Evolutionary conservation across 1,140 invertebrate species (phyloP), one percentile per base, ranked within the genome.

Genomic region (Thaumatotibia leucotreta): DNA sequence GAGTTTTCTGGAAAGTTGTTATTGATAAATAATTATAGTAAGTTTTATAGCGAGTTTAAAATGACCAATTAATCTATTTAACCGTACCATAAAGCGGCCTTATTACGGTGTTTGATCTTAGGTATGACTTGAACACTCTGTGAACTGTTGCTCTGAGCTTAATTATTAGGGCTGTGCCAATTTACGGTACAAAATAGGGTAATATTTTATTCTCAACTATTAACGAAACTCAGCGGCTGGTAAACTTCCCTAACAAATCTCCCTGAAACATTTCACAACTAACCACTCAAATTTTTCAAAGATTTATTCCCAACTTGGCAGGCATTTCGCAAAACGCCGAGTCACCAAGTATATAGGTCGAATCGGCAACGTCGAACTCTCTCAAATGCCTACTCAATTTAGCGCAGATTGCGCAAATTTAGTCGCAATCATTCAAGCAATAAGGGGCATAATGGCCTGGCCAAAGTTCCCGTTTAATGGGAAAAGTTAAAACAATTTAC

Each of bases 401-500:
- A 9, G 52, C 11, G 23, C 52, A 27, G 52, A 29, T 14, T 58
- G 52, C 27, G 24, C 24, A 58, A 58, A 58, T 58, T 58, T 58
- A 58, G 52, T 58, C 23, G 52, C 24, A 58, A 58, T 27, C 52
- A 58, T 29, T 58, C 27, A 27, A 29, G 52, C 52, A 58, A 58
- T 29, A 58, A 58, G 27, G 52, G 11, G 8, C 66, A 68, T 52
- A 68, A 68, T 49, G 39, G 68, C 54, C 27, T 45, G 49, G 32
- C 22, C 50, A 23, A 66, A 66, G 27, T 66, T 31, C 61, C 65
- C 66, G 61, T 68, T 68, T 74, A 74, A 74, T 74, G 72, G 68
- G 72, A 67, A 74, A 74, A 74, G 68, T 74, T 74, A 70, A 62
- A 74, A 74, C 72, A 70, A 68, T 74, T 74, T 70, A 63, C 63